Evolutionary conservation across 2,113 vertebrate species (phyloP).

Genomic region (Cisticola juncidis): DNA sequence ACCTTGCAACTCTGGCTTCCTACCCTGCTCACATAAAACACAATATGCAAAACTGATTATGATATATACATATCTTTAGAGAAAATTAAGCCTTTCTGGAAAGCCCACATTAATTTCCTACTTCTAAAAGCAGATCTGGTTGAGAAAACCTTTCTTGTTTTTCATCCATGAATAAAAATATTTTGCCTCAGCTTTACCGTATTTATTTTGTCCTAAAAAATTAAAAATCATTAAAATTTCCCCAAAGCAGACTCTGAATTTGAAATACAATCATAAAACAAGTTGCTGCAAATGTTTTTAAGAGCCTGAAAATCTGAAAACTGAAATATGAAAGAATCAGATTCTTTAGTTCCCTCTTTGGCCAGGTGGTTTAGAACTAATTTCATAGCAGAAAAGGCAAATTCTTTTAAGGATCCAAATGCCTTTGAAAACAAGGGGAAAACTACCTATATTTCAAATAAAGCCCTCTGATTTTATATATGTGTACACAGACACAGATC

Average conservation of each 20-base stretch:
- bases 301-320: background rate
- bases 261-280: background rate
- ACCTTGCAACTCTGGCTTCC: background rate
- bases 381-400: background rate
- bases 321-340: background rate
- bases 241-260: background rate
- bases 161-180: background rate
- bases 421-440: background rate
- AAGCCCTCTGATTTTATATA: background rate
- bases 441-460: background rate
- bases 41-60: background rate
- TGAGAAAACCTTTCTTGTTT: background rate
- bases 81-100: background rate
- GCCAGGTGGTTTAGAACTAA: background rate
- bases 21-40: background rate
- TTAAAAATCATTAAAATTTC: background rate
- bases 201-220: background rate
- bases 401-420: background rate
- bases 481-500: background rate
- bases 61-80: background rate
- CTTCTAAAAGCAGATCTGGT: background rate
- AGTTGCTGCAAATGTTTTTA: background rate
- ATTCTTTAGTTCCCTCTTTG: background rate
- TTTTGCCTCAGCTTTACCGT: fast-evolving
- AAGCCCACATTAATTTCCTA: background rate